A percentile compares a stretch with the other conserved stretches of the same genome.
phyloP scores from a whole-genome alignment of 2,113 vertebrate species.

The Trinectes maculatus region DNA sequence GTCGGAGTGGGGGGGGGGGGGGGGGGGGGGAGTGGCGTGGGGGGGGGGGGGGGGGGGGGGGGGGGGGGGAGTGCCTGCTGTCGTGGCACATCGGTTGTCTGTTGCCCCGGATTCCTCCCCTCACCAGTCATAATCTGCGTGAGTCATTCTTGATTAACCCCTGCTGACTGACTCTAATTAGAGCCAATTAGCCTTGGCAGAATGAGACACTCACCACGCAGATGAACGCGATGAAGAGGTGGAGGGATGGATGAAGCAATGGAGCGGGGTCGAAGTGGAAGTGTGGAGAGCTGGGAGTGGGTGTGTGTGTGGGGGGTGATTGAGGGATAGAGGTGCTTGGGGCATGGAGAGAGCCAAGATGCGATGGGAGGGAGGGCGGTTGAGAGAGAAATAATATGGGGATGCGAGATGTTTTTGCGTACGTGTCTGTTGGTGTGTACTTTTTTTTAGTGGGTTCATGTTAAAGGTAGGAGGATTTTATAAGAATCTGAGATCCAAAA shows the following conservation, averaged over 20 bases:
- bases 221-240: conserved; percentile 56
- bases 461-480: too few species aligned
- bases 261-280: conserved; percentile 52
- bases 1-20: not conserved
- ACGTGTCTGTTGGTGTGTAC: too few species aligned
- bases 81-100: conserved; percentile 40
- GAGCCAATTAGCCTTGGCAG: conserved; percentile 75
- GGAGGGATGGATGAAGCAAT: conserved; percentile 49
- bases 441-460: too few species aligned
- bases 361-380: conserved; percentile 26
- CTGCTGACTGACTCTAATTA: conserved; percentile 81
- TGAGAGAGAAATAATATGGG: conserved; percentile 63
- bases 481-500: too few species aligned
- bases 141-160: conserved; percentile 81
- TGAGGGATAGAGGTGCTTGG: conserved; percentile 53
- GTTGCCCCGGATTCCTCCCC: conserved; percentile 44
- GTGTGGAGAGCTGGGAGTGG: conserved; percentile 56
- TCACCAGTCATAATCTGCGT: conserved; percentile 68
- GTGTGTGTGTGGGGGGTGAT: conserved; percentile 49
- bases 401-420: too few species aligned
- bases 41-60: not conserved
- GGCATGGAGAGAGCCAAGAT: conserved; percentile 35
- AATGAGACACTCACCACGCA: conserved; percentile 67
- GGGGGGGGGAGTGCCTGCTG: conserved; percentile 36
- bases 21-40: too few species aligned